Conservation (phyloP, 1,140 invertebrate species). For the Radopholus similis region DNA sequence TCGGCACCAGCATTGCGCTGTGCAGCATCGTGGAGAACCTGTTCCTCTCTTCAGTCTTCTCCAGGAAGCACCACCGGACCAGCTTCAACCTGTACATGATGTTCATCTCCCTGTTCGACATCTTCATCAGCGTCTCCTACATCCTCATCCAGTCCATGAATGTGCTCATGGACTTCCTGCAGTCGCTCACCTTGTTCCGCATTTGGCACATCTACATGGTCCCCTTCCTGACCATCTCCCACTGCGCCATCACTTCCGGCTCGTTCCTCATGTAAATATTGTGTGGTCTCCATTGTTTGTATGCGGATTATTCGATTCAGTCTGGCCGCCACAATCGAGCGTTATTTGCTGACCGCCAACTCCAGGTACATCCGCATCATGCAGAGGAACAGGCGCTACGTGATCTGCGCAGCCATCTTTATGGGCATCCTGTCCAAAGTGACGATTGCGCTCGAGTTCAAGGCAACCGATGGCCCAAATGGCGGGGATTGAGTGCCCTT, state of each 20-base stretch:
- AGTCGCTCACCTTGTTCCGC: constrained; percentile 37
- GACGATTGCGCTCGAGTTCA: constrained; percentile 51
- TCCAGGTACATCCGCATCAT: constrained; percentile 23
- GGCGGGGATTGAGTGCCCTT: no score
- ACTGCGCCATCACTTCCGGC: constrained; percentile 55
- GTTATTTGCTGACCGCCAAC: constrained; percentile 48
- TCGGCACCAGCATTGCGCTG: constrained; percentile 48
- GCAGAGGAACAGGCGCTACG: constrained; percentile 45
- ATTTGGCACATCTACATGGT: constrained; percentile 51
- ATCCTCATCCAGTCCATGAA: constrained; percentile 55
- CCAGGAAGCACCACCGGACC: constrained; percentile 47
- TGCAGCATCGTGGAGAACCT: constrained; percentile 45
- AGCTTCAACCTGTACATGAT: constrained; percentile 51
- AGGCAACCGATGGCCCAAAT: constrained; percentile 37
- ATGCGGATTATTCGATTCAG: background rate
- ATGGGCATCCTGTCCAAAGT: constrained; percentile 54
- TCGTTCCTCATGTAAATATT: constrained; percentile 46
- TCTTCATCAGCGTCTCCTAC: constrained; percentile 53
- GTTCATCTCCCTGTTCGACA: constrained; percentile 53
- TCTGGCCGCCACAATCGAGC: constrained; percentile 52
- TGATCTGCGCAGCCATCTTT: constrained; percentile 46
- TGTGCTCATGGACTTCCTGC: constrained; percentile 47
- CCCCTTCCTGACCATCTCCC: constrained; percentile 53
- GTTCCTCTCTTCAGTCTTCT: constrained; percentile 49
- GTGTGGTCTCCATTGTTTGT: background rate